Percentiles rank a stretch among this genome's conserved stretches.
These are phyloP conservation scores for Platysternon megacephalum DNA, from an alignment of 2,113 vertebrate genomes.

Conservation along the genomic window DNA sequence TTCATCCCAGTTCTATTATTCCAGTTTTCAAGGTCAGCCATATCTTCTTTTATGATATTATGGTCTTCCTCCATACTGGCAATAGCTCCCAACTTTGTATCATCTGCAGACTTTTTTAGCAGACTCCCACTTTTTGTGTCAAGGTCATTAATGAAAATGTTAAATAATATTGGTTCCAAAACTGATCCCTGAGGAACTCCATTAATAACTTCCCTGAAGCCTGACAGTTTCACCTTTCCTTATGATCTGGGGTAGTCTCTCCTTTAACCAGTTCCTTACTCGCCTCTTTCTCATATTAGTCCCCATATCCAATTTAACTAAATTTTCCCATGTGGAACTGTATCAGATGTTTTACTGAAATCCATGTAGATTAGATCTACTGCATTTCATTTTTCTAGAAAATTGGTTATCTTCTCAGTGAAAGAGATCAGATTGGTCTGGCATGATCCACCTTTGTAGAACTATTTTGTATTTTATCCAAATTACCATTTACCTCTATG, in stretches of 20 bases:
- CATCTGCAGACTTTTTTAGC: background rate
- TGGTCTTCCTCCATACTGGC: background rate
- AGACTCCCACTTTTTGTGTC: background rate
- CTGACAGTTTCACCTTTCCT: background rate
- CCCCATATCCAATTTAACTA: background rate
- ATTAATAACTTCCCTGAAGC: background rate
- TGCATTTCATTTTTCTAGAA: background rate
- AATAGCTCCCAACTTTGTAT: background rate
- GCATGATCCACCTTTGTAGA: background rate
- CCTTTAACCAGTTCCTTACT: background rate
- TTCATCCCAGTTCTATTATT: background rate
- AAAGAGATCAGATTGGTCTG: background rate
- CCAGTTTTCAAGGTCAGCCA: background rate
- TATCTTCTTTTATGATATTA: background rate
- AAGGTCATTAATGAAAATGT: background rate
- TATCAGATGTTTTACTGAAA: background rate
- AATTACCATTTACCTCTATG: background rate
- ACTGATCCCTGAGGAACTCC: background rate
- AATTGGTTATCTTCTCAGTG: background rate
- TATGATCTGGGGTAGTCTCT: background rate
- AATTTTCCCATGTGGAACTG: background rate
- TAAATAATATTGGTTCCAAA: background rate
- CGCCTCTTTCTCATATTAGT: background rate
- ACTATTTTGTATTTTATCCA: background rate
- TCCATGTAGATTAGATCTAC: background rate